Base-by-base conservation (phyloP, 2,113 vertebrate species). In the Hystrix cristata region DNA sequence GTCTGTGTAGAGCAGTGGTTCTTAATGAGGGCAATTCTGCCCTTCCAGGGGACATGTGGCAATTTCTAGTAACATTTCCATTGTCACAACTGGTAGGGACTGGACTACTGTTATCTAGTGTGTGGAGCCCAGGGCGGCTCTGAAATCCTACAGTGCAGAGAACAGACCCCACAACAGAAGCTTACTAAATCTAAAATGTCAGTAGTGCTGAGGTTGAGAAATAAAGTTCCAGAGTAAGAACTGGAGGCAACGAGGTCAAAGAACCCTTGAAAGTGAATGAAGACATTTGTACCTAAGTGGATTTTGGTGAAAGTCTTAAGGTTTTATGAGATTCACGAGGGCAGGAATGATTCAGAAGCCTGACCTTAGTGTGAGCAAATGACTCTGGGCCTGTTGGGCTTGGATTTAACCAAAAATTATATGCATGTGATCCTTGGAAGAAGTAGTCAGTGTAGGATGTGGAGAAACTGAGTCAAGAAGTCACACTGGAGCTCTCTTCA, bases 311-410 rank as follows among this genome's bases (percentile, higher is more conserved):
- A 29, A 72, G 13, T 46, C 64, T 53, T 14, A 89, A 87, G 60
- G 59, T 71, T 91, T 87, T 46, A 60, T 55, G 62, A 84, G 29
- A 51, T 65, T 93, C 48, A 91, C 29, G n/a, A 55, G 85, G 88
- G 43, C 16, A 92, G 67, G 21, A 81, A 51, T 43, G 53, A 53
- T 65, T 84, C 51, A 87, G 80, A 86, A 90, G 38, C 59, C 51
- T 80, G 27, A 46, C 18, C 31, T 27, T 7, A 14, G 11, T 76
- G 60, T 43, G 72, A 71, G 38, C 3, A 2, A 95, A 15, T 55
- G 72, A 23, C 55, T 86, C 46, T 14, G 64, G 84, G 83, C 43
- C 65, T 78, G 27, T 43, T 46, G 38, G 48, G 48, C 62, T 87
- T 79, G 29, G 15, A 2, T 34, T 1, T 93, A 76, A 59, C 38